phyloP scores from a whole-genome alignment of 2,888 invertebrate genomes.

The Sarcophaga carnaria region DNA sequence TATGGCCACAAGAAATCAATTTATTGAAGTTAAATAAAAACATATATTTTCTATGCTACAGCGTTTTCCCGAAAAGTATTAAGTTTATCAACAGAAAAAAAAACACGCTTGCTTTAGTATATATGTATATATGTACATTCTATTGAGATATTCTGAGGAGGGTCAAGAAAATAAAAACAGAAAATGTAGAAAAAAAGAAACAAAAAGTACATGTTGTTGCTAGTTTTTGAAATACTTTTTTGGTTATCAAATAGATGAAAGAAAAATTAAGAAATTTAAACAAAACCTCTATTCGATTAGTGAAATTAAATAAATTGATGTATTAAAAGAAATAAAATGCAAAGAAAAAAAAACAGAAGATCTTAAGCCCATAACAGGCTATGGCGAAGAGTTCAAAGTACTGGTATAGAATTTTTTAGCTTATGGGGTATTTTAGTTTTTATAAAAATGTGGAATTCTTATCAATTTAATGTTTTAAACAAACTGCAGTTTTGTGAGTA shows the following conservation, averaged over 20 bases:
- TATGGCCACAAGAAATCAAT: conserved; percentile 72
- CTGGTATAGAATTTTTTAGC: background rate
- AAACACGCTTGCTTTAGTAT: background rate
- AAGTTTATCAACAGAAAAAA: background rate
- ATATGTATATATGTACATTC: background rate
- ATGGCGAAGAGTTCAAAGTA: background rate
- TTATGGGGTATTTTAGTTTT: background rate
- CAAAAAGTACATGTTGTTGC: too few species aligned
- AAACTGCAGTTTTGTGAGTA: background rate
- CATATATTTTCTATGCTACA: conserved; percentile 51
- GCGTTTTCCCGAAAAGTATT: conserved; percentile 10
- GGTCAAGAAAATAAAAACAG: background rate
- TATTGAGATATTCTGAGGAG: conserved; percentile 34
- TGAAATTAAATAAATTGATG: background rate
- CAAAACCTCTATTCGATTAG: too few species aligned
- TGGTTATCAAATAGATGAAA: too few species aligned
- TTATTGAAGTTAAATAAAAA: conserved; percentile 68
- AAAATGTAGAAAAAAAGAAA: too few species aligned
- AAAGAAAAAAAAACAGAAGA: background rate
- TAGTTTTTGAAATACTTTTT: too few species aligned
- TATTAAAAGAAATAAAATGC: background rate
- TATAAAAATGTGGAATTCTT: background rate
- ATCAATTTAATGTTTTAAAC: background rate
- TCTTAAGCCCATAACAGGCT: too few species aligned
- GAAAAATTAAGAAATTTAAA: too few species aligned